These are phyloP conservation scores for Ochropleura leucogaster DNA, from an alignment of 2,888 invertebrate genomes.

Conservation along the genomic window DNA sequence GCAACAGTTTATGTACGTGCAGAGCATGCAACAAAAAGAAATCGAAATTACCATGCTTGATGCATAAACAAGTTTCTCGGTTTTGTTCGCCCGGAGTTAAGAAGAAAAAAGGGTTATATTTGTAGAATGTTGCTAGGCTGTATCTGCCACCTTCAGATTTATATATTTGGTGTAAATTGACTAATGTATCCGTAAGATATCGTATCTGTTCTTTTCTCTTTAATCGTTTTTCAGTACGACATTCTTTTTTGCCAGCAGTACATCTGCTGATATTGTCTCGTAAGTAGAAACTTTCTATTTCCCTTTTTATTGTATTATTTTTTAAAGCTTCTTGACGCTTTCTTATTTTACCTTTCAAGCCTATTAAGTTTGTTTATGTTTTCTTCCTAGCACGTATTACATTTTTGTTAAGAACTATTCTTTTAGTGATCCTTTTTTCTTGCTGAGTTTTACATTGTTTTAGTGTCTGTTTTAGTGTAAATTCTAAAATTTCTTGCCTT, in stretches of 20 bases:
- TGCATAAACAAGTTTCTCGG: constrained; percentile 2
- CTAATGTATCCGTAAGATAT: constrained; percentile 4
- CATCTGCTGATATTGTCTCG: constrained; percentile 11
- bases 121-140: constrained; percentile 5
- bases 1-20: neutral
- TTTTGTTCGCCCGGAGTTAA: constrained; percentile 13
- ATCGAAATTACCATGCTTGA: neutral
- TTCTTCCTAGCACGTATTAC: neutral
- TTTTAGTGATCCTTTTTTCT: neutral
- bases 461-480: neutral
- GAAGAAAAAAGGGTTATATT: neutral
- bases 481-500: neutral
- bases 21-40: neutral
- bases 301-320: neutral
- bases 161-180: constrained; percentile 2
- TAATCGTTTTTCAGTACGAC: neutral
- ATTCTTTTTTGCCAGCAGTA: constrained; percentile 15
- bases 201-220: constrained; percentile 20
- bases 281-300: constrained; percentile 13
- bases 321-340: neutral
- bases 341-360: neutral
- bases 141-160: constrained; percentile 14
- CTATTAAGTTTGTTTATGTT: neutral
- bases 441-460: neutral
- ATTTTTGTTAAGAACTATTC: neutral